Base-by-base conservation (phyloP, 2,888 invertebrate genomes). In the Drosophila parthenogenetica region DNA sequence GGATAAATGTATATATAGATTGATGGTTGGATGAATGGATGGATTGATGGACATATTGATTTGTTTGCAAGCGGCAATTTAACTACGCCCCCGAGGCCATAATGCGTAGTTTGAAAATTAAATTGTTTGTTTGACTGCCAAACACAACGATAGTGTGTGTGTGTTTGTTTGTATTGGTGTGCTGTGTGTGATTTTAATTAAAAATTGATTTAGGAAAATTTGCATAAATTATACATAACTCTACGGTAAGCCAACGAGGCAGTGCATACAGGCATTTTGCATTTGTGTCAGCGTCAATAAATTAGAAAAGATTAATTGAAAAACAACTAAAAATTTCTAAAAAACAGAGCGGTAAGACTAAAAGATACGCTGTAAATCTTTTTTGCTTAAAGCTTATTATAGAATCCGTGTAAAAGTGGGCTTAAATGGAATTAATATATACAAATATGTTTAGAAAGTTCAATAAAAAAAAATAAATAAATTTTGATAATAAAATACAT, bases 161-260 rank as follows among this genome's bases (percentile, higher is more conserved):
- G 37, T 25, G 50, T 55, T 45, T 65, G 51, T 39, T 45, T 57
- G 40, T 48, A 40, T 49, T 45, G n/a, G 25, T 37, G 39, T 35
- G 16, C 22, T 57, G 51, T 75, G 60, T 61, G 69, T 66, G 81
- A 79, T 77, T 87, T 83, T 83, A 87, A 83, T 83, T 83, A 83
- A 83, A 83, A 83, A 83, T 83, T 83, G 87, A 87, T 83, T 83
- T 83, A 79, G 84, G 77, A 46, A 79, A 81, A 83, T 83, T 83
- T 83, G 83, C 83, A 83, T 83, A 84, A 83, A 87, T 87, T 83
- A 83, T 81, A 81, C 87, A 87, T 81, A 71, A 75, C 81, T 79
- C 70, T 49, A 71, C 75, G 79, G 72, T 83, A 83, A 83, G 84
- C 79, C 68, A 60, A 67, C 69, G 58, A 51, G 35, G 49, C 72